Evolutionary conservation across 2,113 vertebrate genomes (phyloP).

Genomic region (Thamnaconus septentrionalis): DNA sequence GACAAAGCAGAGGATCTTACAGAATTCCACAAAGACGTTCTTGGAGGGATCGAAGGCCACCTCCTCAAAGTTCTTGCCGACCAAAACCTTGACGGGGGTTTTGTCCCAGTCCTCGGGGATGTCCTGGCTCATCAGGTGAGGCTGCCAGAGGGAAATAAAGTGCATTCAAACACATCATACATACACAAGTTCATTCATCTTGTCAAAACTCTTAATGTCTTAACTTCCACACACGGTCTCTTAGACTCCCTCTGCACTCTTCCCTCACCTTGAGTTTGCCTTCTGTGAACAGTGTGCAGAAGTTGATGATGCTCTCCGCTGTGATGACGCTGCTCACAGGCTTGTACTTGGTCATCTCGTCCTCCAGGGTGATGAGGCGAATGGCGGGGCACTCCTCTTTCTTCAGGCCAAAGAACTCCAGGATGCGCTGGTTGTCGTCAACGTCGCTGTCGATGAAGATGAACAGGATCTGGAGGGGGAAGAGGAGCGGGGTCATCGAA

Average conservation of each 20-base stretch:
- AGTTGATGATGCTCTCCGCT: constrained; percentile 83
- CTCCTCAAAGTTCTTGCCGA: constrained; percentile 96
- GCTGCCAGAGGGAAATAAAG: constrained; percentile 65
- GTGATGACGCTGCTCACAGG: constrained; percentile 84
- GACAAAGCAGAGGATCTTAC: constrained; percentile 75
- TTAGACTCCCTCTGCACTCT: too few relatives aligned
- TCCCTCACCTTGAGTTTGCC: constrained; percentile 92
- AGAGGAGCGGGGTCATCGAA: background rate
- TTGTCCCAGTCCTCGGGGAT: constrained; percentile 95
- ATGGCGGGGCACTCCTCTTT: constrained; percentile 96
- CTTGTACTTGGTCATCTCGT: constrained; percentile 99
- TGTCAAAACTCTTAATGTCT: constrained; percentile 34
- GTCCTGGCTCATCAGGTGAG: constrained; percentile 98
- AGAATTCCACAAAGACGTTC: constrained; percentile 97
- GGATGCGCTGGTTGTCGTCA: constrained; percentile 93
- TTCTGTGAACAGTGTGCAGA: constrained; percentile 87
- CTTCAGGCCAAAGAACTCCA: constrained; percentile 98
- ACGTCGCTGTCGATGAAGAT: constrained; percentile 98
- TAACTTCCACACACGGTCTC: too few relatives aligned
- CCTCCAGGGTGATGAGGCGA: constrained; percentile 95
- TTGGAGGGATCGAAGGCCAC: constrained; percentile 86
- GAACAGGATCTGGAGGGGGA: constrained; percentile 87
- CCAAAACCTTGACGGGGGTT: constrained; percentile 88
- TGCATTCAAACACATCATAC: background rate
- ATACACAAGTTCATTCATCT: constrained; percentile 75